Percentiles rank a stretch among this genome's conserved stretches.
These are phyloP conservation scores for Odontomachus brunneus DNA, from an alignment of 1,140 invertebrate genomes.

Conservation along the genomic window DNA sequence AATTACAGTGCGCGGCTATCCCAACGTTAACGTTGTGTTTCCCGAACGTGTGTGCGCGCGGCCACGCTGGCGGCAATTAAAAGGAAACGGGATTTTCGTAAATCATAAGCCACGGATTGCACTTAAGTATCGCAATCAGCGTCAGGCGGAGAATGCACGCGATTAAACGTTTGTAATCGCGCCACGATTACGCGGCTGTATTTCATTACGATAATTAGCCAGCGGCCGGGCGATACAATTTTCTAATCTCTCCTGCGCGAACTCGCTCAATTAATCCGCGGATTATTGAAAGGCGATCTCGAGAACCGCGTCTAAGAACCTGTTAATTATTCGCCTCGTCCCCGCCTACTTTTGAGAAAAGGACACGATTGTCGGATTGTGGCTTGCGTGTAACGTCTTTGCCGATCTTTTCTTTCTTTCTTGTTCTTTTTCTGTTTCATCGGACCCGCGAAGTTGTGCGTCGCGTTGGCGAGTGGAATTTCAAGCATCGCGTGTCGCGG, in stretches of 20 bases:
- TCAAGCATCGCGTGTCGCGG: too few species aligned
- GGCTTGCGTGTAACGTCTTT: too few species aligned
- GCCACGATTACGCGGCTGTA: not conserved
- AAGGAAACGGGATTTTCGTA: conserved; percentile 11
- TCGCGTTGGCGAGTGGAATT: too few species aligned
- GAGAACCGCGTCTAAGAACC: not conserved
- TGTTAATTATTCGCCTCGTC: not conserved
- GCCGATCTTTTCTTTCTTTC: too few species aligned
- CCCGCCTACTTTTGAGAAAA: too few species aligned
- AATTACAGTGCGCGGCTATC: not conserved
- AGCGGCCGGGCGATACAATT: not conserved
- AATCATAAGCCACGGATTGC: conserved; percentile 10
- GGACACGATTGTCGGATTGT: too few species aligned
- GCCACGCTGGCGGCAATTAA: too few species aligned
- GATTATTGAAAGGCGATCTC: not conserved
- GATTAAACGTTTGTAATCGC: conserved; percentile 24
- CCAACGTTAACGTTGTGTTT: conserved; percentile 17
- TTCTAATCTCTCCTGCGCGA: not conserved
- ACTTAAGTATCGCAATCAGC: not conserved
- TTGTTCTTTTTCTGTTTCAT: too few species aligned
- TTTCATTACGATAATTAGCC: conserved; percentile 21
- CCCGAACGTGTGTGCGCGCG: not conserved
- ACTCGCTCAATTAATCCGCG: not conserved
- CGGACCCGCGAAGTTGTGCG: too few species aligned
- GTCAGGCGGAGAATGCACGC: not conserved